Evolutionary conservation across 1,140 invertebrate genomes (phyloP).

Genomic region (Euglossa dilemma): DNA sequence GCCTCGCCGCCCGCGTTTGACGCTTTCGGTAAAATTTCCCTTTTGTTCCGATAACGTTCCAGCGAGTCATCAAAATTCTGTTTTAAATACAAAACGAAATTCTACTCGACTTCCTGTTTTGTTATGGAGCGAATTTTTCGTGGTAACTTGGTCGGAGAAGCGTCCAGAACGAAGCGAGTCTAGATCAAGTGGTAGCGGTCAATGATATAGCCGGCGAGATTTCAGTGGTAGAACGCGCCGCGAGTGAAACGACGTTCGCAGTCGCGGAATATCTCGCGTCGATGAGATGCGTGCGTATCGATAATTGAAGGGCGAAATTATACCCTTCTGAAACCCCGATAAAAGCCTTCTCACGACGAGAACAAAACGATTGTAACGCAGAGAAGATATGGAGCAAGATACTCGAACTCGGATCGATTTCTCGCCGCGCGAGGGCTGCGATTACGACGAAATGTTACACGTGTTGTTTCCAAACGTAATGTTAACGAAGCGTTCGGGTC

Average conservation of each 20-base stretch:
- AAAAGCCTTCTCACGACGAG: no score
- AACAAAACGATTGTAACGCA: no score
- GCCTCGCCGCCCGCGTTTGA: background rate
- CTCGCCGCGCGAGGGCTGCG: background rate
- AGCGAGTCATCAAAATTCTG: background rate
- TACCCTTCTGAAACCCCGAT: no score
- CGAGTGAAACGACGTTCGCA: background rate
- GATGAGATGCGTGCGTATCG: no score
- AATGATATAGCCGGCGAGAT: no score
- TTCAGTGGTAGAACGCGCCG: background rate
- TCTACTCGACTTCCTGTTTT: background rate
- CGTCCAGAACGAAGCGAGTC: background rate
- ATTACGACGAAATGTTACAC: background rate
- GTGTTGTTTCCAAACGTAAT: background rate
- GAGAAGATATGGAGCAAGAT: background rate
- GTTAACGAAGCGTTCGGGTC: background rate
- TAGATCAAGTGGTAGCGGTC: background rate
- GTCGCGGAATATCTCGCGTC: background rate
- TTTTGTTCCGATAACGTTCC: background rate
- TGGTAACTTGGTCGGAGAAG: background rate
- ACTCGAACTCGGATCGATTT: background rate
- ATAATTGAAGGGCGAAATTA: no score
- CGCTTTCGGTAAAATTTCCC: background rate
- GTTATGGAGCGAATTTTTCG: rapidly evolving
- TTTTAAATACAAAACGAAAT: background rate